Percentiles rank a stretch among this genome's conserved stretches.
Evolutionary conservation across 2,113 vertebrate genomes (phyloP).

Genomic region (Dicerorhinus sumatrensis): DNA sequence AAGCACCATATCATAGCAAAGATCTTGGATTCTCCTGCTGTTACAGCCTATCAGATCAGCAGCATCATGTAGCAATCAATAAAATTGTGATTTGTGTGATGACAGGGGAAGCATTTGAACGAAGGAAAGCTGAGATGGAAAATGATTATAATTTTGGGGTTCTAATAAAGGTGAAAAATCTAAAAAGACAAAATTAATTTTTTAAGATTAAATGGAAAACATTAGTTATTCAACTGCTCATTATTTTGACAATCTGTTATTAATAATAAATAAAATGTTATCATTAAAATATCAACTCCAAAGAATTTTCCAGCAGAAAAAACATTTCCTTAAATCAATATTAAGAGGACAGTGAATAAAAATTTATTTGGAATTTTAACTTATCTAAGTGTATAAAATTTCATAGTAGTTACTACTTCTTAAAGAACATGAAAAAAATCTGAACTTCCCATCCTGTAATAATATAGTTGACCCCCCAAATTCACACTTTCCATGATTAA

Average conservation of each 20-base stretch:
- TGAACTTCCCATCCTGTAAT: not conserved
- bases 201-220: not conserved
- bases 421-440: not conserved
- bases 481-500: not conserved
- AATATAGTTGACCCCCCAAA: not conserved
- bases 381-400: not conserved
- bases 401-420: not conserved
- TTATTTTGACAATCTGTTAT: not conserved
- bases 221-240: not conserved
- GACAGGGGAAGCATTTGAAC: not conserved
- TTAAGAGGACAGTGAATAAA: not conserved
- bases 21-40: not conserved
- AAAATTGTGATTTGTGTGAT: not conserved
- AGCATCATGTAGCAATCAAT: not conserved
- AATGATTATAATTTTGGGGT: not conserved
- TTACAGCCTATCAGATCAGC: not conserved
- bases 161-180: not conserved
- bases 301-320: conserved; percentile 9
- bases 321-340: not conserved
- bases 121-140: not conserved
- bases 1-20: not conserved
- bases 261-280: not conserved
- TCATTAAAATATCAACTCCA: not conserved
- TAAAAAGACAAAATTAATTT: conserved; percentile 30
- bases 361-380: conserved; percentile 19